Evolutionary conservation across 2,797 vertebrate genomes (phyloP).

Genomic region (Ctenosaura bakeri): DNA sequence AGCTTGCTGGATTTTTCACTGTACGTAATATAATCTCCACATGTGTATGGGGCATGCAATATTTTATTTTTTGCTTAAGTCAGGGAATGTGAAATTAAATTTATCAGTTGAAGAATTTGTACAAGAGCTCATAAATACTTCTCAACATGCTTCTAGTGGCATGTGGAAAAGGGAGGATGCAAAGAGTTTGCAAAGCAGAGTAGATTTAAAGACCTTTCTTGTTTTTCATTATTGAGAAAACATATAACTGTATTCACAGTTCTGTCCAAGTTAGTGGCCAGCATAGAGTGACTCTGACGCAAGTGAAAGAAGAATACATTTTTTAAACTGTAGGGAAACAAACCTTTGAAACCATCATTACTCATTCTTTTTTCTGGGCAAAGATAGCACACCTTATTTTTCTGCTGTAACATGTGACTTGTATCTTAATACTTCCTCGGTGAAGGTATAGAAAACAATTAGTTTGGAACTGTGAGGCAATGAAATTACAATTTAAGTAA

Average conservation of each 20-base stretch:
- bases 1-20: conserved; percentile 71
- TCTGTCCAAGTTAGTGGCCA: neutral
- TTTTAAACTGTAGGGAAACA: neutral
- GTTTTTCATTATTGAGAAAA: conserved; percentile 29
- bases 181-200: conserved; percentile 28
- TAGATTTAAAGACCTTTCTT: conserved; percentile 39
- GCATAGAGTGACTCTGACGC: neutral
- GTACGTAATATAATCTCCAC: conserved; percentile 74
- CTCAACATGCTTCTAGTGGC: conserved; percentile 61
- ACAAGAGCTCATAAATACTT: conserved; percentile 78
- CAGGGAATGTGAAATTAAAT: conserved; percentile 74
- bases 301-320: neutral
- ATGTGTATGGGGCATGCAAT: conserved; percentile 67
- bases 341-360: neutral
- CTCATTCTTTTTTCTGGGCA: conserved; percentile 9
- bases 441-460: neutral
- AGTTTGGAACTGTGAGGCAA: neutral
- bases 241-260: conserved; percentile 26
- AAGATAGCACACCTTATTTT: no score
- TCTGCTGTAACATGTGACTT: no score
- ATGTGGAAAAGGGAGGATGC: neutral
- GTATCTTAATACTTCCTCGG: no score
- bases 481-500: neutral
- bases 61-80: conserved; percentile 75
- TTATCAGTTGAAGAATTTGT: conserved; percentile 74